Evolutionary conservation across 2,797 vertebrate genomes (phyloP), one percentile per base, ranked within the genome.

Genomic region (Nannoperca obscura): DNA sequence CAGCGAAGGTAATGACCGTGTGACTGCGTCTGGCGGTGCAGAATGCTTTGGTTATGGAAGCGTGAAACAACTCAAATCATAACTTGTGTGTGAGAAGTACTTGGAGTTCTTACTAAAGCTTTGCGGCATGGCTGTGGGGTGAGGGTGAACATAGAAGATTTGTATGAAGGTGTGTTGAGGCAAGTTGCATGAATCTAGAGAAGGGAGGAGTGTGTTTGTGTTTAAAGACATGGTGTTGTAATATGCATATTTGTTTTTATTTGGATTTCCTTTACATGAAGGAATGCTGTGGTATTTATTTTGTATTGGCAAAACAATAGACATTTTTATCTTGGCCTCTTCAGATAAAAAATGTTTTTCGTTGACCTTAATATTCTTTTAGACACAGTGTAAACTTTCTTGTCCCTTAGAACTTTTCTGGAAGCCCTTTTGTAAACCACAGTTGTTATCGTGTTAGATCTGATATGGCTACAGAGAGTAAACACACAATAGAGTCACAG

Each of bases 1-100:
- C 91, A 65, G 63, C 66, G 68, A 94, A 96, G 95, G 95, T 95
- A 94, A 94, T 89, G 55, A 87, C 67, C 34, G 79, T 86, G 85
- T 91, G 83, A 87, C 78, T 66, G 27, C 54, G 71, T 90, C 75
- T 88, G 74, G 80, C 10, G 8, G 42, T 84, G 66, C 69, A 73
- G 47, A 89, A 85, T 85, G 80, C 76, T 83, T 85, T 89, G 80
- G 66, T 81, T 62, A 69, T 70, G 42, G 52, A 71, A 81, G 77
- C 13, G 38, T 91, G 74, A 84, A 76, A 73, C 46, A 76, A 75
- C 62, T 64, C 22, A 84, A 74, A 62, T 65, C 22, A 8, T 61
- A 66, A 80, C 62, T 19, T 83, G 44, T 85, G 70, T 82, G 70
- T 81, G 71, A 81, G 63, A 74, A 54, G 82, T 4, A 17, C 50